Base-by-base conservation (phyloP, 1,140 invertebrate genomes). In the Nomia melanderi region DNA sequence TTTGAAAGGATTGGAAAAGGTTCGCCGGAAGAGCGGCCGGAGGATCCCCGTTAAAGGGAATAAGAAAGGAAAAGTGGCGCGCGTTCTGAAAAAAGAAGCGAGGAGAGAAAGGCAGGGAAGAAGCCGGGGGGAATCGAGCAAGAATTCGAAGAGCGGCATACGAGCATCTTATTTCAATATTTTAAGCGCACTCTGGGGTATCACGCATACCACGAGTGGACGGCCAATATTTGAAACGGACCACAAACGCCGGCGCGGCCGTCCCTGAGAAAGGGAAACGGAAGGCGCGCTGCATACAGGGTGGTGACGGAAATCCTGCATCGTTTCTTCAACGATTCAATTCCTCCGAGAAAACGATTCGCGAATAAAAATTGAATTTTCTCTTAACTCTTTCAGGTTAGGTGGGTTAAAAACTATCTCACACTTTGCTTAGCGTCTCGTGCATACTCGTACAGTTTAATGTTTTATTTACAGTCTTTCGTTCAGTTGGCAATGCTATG, bases 101-200 rank as follows among this genome's bases (percentile, higher is more conserved):
- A 25, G 50, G 47, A 71, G 74, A 36, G 53, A 64, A 20, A 23
- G 47, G 33, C 33, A 14, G 33, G 5, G 36, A 50, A 41, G 41
- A 23, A 31, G 27, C 8, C 25, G 27, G 33, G 20, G 20, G 59
- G 65, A 44, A 54, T 67, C 23, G 41, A 33, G 73, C 47, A 59
- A 71, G 78, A 77, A 70, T 63, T 41, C 60, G 77, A 85, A 80
- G 69, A 82, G 57, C 77, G 73, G 72, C 62, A 53, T 80, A 79
- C 81, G 65, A 75, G 59, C 57, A 75, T 70, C 83, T 86, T 87
- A 84, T 87, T 87, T 88, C 80, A 86, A 88, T 87, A 88, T 88
- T 88, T 87, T 88, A 83, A 88, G 50, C 79, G 81, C 79, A 85
- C 79, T 85, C 79, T 60, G 78, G 74, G 72, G 57, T 85, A 84